Evolutionary conservation across 2,113 vertebrate genomes (phyloP), one percentile per base, ranked within the genome.

Genomic region (Dipodomys stephensi): DNA sequence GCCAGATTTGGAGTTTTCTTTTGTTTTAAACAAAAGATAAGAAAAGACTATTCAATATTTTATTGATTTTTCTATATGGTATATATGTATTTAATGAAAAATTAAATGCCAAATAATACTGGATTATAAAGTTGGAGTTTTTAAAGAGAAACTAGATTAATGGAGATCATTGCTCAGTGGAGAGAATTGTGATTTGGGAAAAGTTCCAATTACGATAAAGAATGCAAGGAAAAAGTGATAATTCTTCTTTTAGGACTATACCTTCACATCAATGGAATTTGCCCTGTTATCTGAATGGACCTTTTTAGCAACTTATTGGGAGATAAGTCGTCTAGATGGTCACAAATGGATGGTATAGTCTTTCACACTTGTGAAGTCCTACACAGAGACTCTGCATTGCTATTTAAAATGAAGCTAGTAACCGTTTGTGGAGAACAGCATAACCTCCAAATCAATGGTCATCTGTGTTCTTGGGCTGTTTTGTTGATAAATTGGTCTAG

Each of bases 111-210:
- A 39, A 39, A 6, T 39, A 39, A 39, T 39, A 39, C 39, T 39
- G 39, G 39, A 39, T 39, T 39, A 39, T 39, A 39, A 94, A 93
- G 5, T 7, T 69, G 93, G 83, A 93, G 88, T 62, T 93, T 96
- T 74, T 57, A 64, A 20, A 94, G 84, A 28, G 3, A 94, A 87
- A 92, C 73, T 72, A 57, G 53, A 85, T 88, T 90, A 74, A 83
- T 30, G 69, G 87, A 77, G 15, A 6, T 80, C 28, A 80, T 3
- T 7, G 4, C 68, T 78, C n/a, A 30, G 57, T 44, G 12, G 6
- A 81, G 76, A 93, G 57, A 76, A 94, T 64, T 92, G 32, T 32
- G 27, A 91, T 95, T 96, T 88, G 35, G 90, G 60, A 57, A 93
- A 82, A 62, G 3, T 13, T 93, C 86, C 74, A 74, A 11, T 90